Evolutionary conservation across 2,113 vertebrate genomes (phyloP), one percentile per base, ranked within the genome.

Genomic region (Crotalus tigris): DNA sequence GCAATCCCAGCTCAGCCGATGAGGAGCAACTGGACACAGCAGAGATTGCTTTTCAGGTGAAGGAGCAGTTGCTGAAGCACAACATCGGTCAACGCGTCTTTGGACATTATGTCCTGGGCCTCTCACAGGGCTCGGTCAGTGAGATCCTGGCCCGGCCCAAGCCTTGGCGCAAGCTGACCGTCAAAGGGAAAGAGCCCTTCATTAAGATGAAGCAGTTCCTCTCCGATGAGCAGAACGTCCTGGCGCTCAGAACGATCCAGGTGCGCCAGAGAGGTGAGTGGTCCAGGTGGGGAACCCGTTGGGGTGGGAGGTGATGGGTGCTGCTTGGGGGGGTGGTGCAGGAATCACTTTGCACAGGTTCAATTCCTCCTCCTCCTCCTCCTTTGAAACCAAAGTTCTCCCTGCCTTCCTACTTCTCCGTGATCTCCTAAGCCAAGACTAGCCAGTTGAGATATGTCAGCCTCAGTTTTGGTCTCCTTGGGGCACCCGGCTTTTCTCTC

Each of bases 151-250:
- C 99, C 0, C 97, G 99, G 92, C 99, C 99, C 97, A 99, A 99
- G 96, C 99, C 99, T 93, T 99, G 99, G 99, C 98, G 99, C 97
- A 99, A 99, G 98, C 98, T 99, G 95, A 99, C 99, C 0, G 99
- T 99, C 94, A 99, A 99, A 96, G 99, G 99, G 93, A 99, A 99
- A 97, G 99, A 99, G 94, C 99, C 99, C 0, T 99, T 99, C 96
- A 98, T 99, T 97, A 99, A 99, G 97, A 99, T 99, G 99, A 99
- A 99, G 97, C 99, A 99, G 98, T 99, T 99, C 97, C 98, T 99
- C 69, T 99, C 99, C 0, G 99, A 99, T 0, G 99, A 99, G 90
- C 99, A 99, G 97, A 99, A 99, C 61, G 99, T 99, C 95, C 97
- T 99, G 96, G 99, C 99, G 3, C 98, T 99, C 57, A 97, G 99